These are phyloP conservation scores for Brachionus rubens DNA, from an alignment of 1,140 invertebrate species.

Conservation along the genomic window DNA sequence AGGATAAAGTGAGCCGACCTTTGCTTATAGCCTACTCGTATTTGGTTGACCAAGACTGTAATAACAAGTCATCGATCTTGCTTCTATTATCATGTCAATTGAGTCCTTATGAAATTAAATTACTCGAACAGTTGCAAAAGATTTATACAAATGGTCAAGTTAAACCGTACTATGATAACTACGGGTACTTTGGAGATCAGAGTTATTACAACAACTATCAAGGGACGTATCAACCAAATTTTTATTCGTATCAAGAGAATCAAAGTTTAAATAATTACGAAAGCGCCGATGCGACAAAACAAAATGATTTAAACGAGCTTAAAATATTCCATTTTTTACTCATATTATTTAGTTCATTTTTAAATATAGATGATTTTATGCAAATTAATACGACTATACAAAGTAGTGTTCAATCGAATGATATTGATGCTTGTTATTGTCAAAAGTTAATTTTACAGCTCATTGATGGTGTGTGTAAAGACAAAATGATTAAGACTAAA, in stretches of 20 bases:
- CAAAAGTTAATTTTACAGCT: constrained; percentile 31
- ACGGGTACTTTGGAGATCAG: constrained; percentile 3
- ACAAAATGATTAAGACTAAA: constrained; percentile 31
- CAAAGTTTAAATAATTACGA: not conserved
- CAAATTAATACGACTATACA: not conserved
- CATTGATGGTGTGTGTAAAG: constrained; percentile 26
- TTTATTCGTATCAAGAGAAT: not conserved
- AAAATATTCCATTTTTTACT: constrained; percentile 45
- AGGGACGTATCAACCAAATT: not conserved
- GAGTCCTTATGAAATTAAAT: not conserved
- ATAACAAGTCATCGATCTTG: not conserved
- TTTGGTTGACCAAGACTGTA: constrained; percentile 18
- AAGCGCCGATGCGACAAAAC: no score
- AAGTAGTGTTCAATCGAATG: not conserved
- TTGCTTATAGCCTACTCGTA: constrained; percentile 5
- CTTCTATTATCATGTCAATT: constrained; percentile 1
- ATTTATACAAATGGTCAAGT: constrained; percentile 11
- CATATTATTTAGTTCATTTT: constrained; percentile 31
- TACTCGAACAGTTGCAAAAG: constrained; percentile 26
- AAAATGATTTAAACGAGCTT: constrained; percentile 32
- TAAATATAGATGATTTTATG: constrained; percentile 42
- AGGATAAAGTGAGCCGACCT: constrained; percentile 19
- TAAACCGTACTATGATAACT: not conserved
- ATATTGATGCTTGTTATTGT: constrained; percentile 41
- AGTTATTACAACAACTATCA: constrained; percentile 25